Base-by-base conservation (phyloP, 2,113 vertebrate species). In the Datnioides undecimradiatus region DNA sequence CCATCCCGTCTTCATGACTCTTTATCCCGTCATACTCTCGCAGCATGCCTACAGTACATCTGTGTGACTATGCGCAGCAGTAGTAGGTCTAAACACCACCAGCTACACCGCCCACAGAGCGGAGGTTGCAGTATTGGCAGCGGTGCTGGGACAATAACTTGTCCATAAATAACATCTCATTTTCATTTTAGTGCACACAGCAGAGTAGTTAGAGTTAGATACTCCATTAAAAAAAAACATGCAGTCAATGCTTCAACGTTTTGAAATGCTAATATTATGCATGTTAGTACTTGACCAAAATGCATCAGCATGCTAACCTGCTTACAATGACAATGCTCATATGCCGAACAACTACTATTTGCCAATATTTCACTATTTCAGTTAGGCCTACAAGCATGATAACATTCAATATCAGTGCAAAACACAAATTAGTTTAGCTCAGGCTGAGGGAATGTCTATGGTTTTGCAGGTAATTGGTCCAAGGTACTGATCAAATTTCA, bases 111-210 rank as follows among this genome's bases (percentile, higher is more conserved):
- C 88, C 90, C 81, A 92, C 90, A 79, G 76, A 88, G 90, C 55
- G 84, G 90, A 88, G 92, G 91, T 75, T 91, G 90, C 79, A 83
- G 90, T 62, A 70, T 55, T 90, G 85, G 84, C 85, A 91, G 79
- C 34, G 9, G 21, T 63, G 9, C 67, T n/a, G 79, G 82, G 67
- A 90, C 87, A 88, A 90, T 83, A 92, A 91, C 78, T 78, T 82
- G 67, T 74, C 80, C 83, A 85, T 80, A 91, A 92, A 93, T 90
- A 90, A 89, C 82, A 87, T 83, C 60, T 90, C 55, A 73, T 88
- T 86, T 90, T 86, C 33, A 69, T 78, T 80, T 87, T 45, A 60
- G 12, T 58, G 49, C 79, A 87, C 40, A 64, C 46, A 59, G 80
- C 76, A 78, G 46, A 70, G 65, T 83, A 69, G 82, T 80, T 86